Conservation (phyloP, 2,797 vertebrate genomes). For the Parauchenoglanis punctatus region DNA sequence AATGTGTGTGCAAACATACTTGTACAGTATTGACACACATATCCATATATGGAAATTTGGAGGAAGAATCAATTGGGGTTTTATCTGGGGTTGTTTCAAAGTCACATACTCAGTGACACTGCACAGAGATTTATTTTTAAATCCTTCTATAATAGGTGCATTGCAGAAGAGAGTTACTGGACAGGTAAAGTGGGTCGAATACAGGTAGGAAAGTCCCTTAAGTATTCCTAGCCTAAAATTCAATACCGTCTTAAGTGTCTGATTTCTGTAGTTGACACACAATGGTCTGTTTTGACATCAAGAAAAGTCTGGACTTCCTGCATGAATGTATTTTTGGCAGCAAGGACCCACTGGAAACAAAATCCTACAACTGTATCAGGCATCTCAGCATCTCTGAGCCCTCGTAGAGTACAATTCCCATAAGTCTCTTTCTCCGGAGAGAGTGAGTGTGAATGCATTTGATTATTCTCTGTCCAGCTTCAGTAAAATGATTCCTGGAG, state of each 20-base stretch:
- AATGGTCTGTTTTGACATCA: background rate
- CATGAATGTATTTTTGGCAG: conserved; percentile 2
- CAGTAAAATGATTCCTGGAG: conserved; percentile 53
- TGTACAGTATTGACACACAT: conserved; percentile 31
- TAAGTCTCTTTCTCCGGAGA: conserved; percentile 54
- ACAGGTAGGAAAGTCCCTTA: background rate
- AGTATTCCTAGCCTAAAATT: background rate
- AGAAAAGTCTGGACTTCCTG: background rate
- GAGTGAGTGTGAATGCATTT: conserved; percentile 52
- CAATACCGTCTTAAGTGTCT: background rate
- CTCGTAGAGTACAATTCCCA: conserved; percentile 51
- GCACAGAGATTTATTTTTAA: conserved; percentile 27
- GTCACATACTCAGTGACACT: conserved; percentile 21
- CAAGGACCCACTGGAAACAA: conserved; percentile 47
- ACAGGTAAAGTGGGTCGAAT: background rate
- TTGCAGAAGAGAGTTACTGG: background rate
- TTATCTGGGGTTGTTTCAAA: conserved; percentile 45
- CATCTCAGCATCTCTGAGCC: conserved; percentile 29
- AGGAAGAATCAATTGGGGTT: conserved; percentile 32
- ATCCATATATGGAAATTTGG: conserved; percentile 35
- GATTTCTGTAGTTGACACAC: conserved; percentile 9
- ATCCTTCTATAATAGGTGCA: conserved; percentile 32
- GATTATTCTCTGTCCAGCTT: conserved; percentile 56
- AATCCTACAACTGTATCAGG: conserved; percentile 56
- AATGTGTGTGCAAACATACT: conserved; percentile 48